Conservation (phyloP, 2,113 vertebrate genomes). For the Jacana jacana region DNA sequence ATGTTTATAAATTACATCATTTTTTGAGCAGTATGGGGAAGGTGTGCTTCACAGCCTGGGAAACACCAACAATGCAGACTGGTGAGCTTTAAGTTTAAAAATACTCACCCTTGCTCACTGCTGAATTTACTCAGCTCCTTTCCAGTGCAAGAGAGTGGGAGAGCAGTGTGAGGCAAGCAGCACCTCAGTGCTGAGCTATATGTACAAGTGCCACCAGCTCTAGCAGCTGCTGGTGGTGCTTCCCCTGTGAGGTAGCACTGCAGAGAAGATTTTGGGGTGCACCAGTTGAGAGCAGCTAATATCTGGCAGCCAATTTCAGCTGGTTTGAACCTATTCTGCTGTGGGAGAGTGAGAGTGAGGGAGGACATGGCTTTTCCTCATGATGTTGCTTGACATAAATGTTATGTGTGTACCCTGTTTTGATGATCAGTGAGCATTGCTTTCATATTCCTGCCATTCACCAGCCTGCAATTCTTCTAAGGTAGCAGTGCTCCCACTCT, state of each 20-base stretch:
- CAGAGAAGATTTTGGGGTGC: neutral
- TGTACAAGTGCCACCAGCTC: neutral
- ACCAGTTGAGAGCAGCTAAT: neutral
- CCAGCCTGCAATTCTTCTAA: neutral
- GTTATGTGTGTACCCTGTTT: neutral
- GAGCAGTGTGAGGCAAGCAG: neutral
- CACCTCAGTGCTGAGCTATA: neutral
- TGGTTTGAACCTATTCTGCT: neutral
- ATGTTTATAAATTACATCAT: neutral
- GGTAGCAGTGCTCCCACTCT: neutral
- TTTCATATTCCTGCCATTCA: neutral
- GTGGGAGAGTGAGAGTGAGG: neutral
- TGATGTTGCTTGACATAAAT: neutral
- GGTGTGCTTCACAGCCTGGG: neutral
- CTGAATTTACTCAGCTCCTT: neutral
- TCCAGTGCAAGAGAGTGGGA: neutral
- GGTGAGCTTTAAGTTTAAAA: neutral
- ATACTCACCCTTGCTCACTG: neutral
- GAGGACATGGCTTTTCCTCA: neutral
- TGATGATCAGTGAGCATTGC: neutral
- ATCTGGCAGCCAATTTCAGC: neutral
- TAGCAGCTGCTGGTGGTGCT: neutral
- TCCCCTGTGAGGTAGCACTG: fast-evolving
- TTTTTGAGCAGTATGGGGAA: neutral
- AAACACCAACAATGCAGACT: neutral